Base-by-base conservation (phyloP, 2,797 vertebrate species). In the Peromyscus nudipes region DNA sequence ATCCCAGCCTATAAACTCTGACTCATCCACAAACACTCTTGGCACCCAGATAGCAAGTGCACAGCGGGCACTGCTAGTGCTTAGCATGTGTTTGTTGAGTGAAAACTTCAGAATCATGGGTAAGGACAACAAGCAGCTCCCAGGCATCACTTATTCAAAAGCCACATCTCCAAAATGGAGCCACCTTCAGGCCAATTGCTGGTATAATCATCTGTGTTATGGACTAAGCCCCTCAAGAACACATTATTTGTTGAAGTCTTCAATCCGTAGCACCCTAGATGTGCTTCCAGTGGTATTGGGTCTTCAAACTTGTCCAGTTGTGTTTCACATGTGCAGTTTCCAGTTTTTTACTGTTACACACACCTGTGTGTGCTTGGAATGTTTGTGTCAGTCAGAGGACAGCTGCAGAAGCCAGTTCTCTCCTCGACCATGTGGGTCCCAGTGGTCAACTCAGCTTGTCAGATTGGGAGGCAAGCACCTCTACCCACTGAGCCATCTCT, bases 81-180 rank as follows among this genome's bases (percentile, higher is more conserved):
- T 49, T 43, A 16, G 10, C 55, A 64, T 73, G 57, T 1, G 16
- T 62, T 76, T 85, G 9, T 29, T 62, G 62, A 71, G 4, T 55
- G 49, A 84, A 60, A 21, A 40, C 37, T 37, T 86, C 21, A 55
- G 37, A 85, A 14, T 76, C 21, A 25, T 43, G 1, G 1, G 2
- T 19, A 46, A 46, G 6, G 40, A 17, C 2, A 34, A 14, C 3
- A 25, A 3, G 12, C 10, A n/a, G 29, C 14, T 67, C 11, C 0
- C 12, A 43, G 13, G 43, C 52, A 67, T 65, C 25, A 21, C 17
- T 40, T 11, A 11, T 43, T 89, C 71, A 80, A 7, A 52, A 73
- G 16, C n/a, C 25, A 40, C 25, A 2, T 57, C 94, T 73, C 2
- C 40, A 43, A 81, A 31, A 21, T 37, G 34, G 64, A 46, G 23